Percentiles rank a stretch among this genome's conserved stretches.
These are phyloP conservation scores for Semaprochilodus insignis DNA, from an alignment of 2,797 vertebrate genomes.

Conservation along the genomic window DNA sequence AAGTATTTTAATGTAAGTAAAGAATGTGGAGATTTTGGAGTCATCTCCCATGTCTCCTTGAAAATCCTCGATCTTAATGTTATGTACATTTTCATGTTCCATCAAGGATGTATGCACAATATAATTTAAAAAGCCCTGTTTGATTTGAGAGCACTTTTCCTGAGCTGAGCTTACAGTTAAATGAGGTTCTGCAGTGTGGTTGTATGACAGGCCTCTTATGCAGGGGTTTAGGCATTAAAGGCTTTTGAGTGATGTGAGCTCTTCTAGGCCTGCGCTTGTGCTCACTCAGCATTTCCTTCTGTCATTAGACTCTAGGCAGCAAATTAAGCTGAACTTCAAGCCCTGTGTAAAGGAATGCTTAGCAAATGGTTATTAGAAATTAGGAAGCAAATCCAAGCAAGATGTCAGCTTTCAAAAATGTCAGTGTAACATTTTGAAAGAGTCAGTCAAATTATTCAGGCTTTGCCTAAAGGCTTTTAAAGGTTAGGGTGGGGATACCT, in stretches of 20 bases:
- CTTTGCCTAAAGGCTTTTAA: neutral
- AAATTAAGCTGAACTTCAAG: slow-evolving; percentile 5
- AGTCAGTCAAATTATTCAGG: neutral
- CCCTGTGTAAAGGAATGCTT: neutral
- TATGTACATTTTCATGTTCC: too few relatives aligned
- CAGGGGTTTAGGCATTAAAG: slow-evolving; percentile 29
- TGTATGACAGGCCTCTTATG: slow-evolving; percentile 17
- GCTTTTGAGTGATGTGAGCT: slow-evolving; percentile 16
- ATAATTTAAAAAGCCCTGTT: neutral
- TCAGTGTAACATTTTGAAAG: slow-evolving; percentile 10
- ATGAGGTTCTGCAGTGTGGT: neutral
- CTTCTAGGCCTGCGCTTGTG: neutral
- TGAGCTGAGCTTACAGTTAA: neutral
- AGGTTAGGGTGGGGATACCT: neutral
- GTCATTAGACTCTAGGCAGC: slow-evolving; percentile 3
- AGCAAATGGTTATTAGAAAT: neutral
- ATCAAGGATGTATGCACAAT: neutral
- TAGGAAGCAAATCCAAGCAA: neutral
- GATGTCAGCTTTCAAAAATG: neutral
- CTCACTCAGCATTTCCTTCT: slow-evolving; percentile 11
- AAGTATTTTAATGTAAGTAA: too few relatives aligned
- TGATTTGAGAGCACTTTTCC: neutral
- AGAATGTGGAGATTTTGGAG: too few relatives aligned
- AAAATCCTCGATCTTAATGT: too few relatives aligned
- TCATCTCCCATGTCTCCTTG: too few relatives aligned